Evolutionary conservation across 2,113 vertebrate genomes (phyloP), one percentile per base, ranked within the genome.

Genomic region (Trichechus manatus): DNA sequence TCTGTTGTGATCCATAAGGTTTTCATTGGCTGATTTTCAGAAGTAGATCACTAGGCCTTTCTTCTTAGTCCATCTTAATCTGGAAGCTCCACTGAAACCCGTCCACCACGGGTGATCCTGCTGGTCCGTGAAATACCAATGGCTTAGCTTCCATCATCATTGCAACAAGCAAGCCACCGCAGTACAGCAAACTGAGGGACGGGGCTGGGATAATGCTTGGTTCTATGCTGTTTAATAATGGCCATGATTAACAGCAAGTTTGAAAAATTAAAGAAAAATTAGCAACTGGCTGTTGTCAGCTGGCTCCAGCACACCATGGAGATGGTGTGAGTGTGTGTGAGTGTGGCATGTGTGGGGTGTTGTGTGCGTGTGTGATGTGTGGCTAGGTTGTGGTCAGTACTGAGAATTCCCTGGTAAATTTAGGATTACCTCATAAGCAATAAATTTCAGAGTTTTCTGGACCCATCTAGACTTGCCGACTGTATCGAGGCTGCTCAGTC

Each of bases 381-480:
- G 77, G 36, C 33, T 19, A 33, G 90, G 82, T 68, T 23, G 29
- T 11, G 83, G 22, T 6, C 13, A 20, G 6, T 0, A 7, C 17
- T 31, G 86, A 8, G 17, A 8, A n/a, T 1, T 5, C 33, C 9
- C 70, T 83, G 29, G 33, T 25, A 6, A 25, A 8, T 53, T 70
- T 20, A 33, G 66, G 50, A 44, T 31, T n/a, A 27, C 56, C 56
- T 39, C 2, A 0, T 5, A 1, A 74, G 79, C 79, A 50, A 22
- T 23, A 39, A 19, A 15, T 10, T 63, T 93, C 77, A 22, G 42
- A 20, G 10, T 2, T 25, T 39, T 36, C 17, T 33, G 22, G 68
- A 22, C 29, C 27, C 1, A 0, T 10, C 33, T 29, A 9, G 53
- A 15, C 56, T 1, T 75, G 17, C 6, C 0, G 1, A 6, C 19